Evolutionary conservation across 2,888 invertebrate species (phyloP).

Genomic region (Pristionchus mayeri): DNA sequence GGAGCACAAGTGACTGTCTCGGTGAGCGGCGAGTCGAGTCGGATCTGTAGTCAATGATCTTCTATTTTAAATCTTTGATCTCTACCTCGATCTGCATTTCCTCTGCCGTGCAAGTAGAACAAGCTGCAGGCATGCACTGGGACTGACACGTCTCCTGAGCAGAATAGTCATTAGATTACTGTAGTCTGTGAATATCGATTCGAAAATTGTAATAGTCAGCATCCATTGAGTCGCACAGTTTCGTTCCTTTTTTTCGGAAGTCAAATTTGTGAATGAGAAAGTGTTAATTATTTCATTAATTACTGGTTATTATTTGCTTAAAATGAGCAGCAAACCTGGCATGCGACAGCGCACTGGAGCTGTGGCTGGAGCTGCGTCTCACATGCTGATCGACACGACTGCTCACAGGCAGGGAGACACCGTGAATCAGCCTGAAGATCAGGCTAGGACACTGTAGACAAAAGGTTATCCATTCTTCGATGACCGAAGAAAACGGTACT

Average conservation of each 20-base stretch:
- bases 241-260: no score
- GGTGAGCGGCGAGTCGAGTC: conserved; percentile 5
- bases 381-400: conserved; percentile 20
- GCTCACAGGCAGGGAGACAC: conserved; percentile 36
- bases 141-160: conserved; percentile 45
- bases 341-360: conserved; percentile 7
- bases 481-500: neutral
- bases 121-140: conserved; percentile 30
- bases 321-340: conserved; percentile 35
- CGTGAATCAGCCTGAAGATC: conserved; percentile 43
- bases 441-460: no score
- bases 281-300: no score
- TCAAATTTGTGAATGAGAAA: no score
- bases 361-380: conserved; percentile 30
- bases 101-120: conserved; percentile 31
- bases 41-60: neutral
- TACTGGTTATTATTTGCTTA: no score
- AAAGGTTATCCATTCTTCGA: no score
- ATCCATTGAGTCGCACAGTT: no score
- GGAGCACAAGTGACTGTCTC: conserved; percentile 48
- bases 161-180: no score
- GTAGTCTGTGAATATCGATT: no score
- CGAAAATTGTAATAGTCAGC: no score
- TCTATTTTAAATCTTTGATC: no score
- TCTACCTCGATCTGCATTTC: conserved; percentile 13